Conservation (phyloP, 2,888 invertebrate species). For the Eupithecia pulchellata region DNA sequence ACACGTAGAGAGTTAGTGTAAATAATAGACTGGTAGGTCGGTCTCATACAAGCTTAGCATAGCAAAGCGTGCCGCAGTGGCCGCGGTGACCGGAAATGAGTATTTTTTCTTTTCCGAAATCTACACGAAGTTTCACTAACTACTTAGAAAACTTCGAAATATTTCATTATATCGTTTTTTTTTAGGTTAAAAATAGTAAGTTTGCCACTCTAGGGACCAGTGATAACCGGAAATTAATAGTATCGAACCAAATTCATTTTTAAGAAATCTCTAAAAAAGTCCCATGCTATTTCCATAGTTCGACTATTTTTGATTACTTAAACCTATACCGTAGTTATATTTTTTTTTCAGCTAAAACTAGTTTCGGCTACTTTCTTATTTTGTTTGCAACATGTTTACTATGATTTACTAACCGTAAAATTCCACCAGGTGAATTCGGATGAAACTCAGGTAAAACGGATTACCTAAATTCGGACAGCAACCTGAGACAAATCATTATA, state of each 20-base stretch:
- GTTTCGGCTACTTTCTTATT: not conserved
- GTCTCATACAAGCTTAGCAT: not conserved
- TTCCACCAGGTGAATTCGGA: constrained; percentile 1
- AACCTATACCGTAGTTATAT: too few species aligned
- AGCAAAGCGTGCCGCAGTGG: not conserved
- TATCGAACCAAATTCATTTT: not conserved
- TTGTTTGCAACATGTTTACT: not conserved
- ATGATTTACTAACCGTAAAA: not conserved
- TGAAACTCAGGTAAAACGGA: not conserved
- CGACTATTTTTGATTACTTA: not conserved
- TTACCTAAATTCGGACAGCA: not conserved
- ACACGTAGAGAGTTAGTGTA: not conserved
- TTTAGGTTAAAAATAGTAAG: not conserved
- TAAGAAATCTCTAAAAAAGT: not conserved
- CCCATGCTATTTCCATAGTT: not conserved
- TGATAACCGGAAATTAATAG: not conserved
- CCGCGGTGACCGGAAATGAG: not conserved
- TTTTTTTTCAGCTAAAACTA: not conserved
- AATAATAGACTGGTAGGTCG: not conserved
- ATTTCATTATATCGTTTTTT: not conserved
- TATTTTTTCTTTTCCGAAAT: not conserved
- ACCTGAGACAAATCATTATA: not conserved
- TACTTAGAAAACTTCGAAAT: not conserved
- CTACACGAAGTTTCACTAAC: not conserved
- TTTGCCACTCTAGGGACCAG: not conserved